Evolutionary conservation across 2,113 vertebrate species (phyloP).

Genomic region (Nyctereutes procyonoides): DNA sequence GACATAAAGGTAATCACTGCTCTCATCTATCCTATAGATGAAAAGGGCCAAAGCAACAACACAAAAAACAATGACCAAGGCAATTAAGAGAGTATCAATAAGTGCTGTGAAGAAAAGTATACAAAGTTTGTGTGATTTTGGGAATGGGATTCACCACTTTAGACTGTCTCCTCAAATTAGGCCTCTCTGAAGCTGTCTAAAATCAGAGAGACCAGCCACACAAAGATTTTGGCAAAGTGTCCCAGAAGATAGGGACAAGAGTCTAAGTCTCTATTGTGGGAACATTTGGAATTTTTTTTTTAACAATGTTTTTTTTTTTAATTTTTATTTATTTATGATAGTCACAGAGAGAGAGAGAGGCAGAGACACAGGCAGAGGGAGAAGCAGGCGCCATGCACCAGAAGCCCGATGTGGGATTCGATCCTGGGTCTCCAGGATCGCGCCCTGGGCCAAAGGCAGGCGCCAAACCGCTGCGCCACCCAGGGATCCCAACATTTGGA

Average conservation of each 20-base stretch:
- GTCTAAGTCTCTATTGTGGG: background rate
- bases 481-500: too few relatives aligned
- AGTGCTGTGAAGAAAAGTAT: background rate
- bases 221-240: background rate
- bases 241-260: background rate
- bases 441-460: too few relatives aligned
- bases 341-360: too few relatives aligned
- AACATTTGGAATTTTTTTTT: background rate
- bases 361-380: too few relatives aligned
- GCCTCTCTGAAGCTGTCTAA: background rate
- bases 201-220: background rate
- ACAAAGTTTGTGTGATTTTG: background rate
- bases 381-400: too few relatives aligned
- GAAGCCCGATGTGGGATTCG: too few relatives aligned
- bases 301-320: too few relatives aligned
- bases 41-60: background rate
- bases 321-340: too few relatives aligned
- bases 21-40: background rate
- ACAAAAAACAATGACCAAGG: background rate
- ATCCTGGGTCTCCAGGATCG: too few relatives aligned
- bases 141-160: background rate
- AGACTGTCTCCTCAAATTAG: background rate
- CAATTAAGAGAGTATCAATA: background rate
- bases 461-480: too few relatives aligned
- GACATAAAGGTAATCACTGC: background rate